Evolutionary conservation across 2,888 invertebrate genomes (phyloP).

Genomic region (Nomada hirtipes): DNA sequence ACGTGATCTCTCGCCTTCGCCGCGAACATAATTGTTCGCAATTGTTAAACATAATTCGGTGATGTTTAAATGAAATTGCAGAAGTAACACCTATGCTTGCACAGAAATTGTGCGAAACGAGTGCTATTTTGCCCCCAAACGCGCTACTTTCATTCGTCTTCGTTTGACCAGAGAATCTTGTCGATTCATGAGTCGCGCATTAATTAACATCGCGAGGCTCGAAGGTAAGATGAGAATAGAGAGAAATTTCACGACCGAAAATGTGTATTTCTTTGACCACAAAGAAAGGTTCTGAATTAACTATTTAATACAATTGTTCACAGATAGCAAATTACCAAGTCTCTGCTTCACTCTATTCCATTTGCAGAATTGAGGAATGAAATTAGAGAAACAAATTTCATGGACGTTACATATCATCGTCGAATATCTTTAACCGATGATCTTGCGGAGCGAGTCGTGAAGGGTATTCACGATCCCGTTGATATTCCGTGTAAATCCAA

Average conservation of each 20-base stretch:
- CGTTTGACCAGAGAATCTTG: neutral
- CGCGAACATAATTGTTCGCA: neutral
- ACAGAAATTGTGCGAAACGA: too few species aligned
- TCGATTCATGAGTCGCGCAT: conserved; percentile 5
- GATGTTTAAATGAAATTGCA: neutral
- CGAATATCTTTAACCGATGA: neutral
- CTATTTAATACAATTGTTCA: too few species aligned
- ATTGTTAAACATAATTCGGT: neutral
- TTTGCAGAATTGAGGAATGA: neutral
- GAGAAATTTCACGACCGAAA: conserved; percentile 60
- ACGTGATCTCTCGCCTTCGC: conserved; percentile 2
- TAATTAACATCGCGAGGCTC: conserved; percentile 13
- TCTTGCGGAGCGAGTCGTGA: neutral
- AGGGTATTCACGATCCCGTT: neutral
- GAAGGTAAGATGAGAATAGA: conserved; percentile 30
- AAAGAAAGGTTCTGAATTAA: too few species aligned
- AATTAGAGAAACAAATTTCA: neutral
- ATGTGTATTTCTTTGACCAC: too few species aligned
- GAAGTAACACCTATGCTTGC: too few species aligned
- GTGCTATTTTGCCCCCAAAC: too few species aligned
- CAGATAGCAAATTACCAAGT: too few species aligned
- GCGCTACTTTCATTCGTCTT: neutral
- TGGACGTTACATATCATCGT: neutral
- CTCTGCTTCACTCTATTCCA: too few species aligned
- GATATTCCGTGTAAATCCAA: conserved; percentile 27